Percentiles rank a stretch among this genome's conserved stretches.
These are phyloP conservation scores for Anabas testudineus DNA, from an alignment of 2,797 vertebrate species.

Conservation along the genomic window DNA sequence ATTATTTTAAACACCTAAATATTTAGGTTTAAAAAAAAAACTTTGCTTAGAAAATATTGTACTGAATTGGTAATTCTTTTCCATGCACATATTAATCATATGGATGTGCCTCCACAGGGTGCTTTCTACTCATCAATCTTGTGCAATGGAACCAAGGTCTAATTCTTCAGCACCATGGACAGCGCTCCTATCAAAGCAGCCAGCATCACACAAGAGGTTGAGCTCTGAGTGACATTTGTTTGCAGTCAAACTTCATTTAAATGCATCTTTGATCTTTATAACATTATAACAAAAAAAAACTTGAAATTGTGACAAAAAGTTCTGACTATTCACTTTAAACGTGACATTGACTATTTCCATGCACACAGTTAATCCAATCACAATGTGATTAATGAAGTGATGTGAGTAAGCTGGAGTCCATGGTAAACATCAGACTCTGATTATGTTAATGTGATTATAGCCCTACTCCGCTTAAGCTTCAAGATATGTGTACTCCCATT, in stretches of 20 bases:
- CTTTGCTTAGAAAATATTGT: neutral
- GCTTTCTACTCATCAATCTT: neutral
- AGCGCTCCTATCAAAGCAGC: conserved; percentile 8
- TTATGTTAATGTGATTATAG: conserved; percentile 34
- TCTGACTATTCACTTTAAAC: neutral
- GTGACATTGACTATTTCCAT: neutral
- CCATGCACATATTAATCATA: neutral
- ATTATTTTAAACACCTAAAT: neutral
- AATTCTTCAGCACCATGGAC: conserved; percentile 50
- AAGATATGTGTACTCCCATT: conserved; percentile 11
- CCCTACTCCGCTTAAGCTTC: conserved; percentile 26
- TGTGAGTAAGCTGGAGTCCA: conserved; percentile 13
- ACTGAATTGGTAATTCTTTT: neutral
- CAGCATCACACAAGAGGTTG: neutral
- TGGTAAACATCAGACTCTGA: conserved; percentile 17
- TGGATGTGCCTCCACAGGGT: neutral
- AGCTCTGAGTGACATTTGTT: neutral
- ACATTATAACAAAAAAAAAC: neutral
- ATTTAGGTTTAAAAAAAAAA: neutral
- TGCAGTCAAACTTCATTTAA: neutral
- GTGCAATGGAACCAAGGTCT: neutral
- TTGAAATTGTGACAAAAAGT: neutral
- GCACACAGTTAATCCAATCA: conserved; percentile 13
- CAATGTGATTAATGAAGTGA: conserved; percentile 11
- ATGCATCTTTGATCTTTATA: neutral